Conservation (phyloP, 2,888 invertebrate genomes). For the Cyclophora punctaria region DNA sequence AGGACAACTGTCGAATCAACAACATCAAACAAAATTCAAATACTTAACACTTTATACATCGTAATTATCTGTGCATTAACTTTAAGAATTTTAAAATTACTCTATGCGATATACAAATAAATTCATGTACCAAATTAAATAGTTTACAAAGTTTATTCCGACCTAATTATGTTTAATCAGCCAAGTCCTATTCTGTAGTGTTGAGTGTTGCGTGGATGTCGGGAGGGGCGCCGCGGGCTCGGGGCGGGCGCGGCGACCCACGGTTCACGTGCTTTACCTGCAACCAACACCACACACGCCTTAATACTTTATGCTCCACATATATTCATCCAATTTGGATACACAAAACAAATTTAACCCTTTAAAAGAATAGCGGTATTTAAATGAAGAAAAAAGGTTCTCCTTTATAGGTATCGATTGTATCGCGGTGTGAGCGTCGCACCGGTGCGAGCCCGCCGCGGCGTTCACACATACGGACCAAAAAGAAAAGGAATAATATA, state of each 20-base stretch:
- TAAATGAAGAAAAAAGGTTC: conserved; percentile 65
- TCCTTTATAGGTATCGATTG: conserved; percentile 60
- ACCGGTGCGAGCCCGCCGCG: conserved; percentile 55
- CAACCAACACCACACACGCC: conserved; percentile 30
- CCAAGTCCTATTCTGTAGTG: conserved; percentile 27
- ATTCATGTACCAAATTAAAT: conserved; percentile 44
- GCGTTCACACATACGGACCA: conserved; percentile 68
- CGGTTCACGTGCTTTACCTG: conserved; percentile 66
- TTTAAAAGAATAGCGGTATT: conserved; percentile 64
- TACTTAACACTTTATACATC: conserved; percentile 51
- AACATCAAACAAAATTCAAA: conserved; percentile 46
- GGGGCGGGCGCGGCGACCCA: conserved; percentile 48
- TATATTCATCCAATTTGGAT: conserved; percentile 1
- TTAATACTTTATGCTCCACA: not conserved
- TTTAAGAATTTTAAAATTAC: conserved; percentile 47
- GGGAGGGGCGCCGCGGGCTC: too few relatives aligned
- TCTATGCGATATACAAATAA: conserved; percentile 52
- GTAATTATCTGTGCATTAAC: conserved; percentile 51
- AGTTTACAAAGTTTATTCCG: conserved; percentile 37
- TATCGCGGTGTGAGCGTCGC: conserved; percentile 39
- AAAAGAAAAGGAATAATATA: conserved; percentile 59
- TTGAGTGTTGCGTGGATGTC: conserved; percentile 29
- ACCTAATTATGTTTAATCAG: conserved; percentile 32
- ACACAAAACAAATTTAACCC: conserved; percentile 27
- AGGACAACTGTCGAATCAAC: conserved; percentile 44